Percentiles rank a stretch among this genome's conserved stretches.
phyloP scores from a whole-genome alignment of 1,140 invertebrate genomes.

The Drosophila auraria region DNA sequence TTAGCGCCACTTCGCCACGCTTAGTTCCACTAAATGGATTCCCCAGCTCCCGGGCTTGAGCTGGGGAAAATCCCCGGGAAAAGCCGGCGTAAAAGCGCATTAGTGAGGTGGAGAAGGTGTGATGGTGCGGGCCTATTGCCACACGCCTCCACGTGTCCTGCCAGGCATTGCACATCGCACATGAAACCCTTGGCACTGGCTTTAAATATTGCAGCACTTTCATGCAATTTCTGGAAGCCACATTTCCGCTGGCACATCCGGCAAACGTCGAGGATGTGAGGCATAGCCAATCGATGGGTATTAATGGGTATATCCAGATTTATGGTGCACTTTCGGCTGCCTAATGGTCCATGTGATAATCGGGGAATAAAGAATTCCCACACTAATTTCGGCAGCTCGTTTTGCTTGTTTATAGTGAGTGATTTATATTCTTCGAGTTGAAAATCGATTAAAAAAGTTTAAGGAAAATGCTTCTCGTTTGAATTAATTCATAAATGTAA shows the following conservation, averaged over 20 bases:
- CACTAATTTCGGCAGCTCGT: background rate
- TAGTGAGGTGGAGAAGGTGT: constrained; percentile 38
- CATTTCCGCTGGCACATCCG: constrained; percentile 59
- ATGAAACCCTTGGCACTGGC: constrained; percentile 6
- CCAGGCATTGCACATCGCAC: constrained; percentile 3
- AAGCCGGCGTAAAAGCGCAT: constrained; percentile 40
- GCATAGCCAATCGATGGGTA: constrained; percentile 15
- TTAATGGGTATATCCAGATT: constrained; percentile 31
- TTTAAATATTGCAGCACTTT: constrained; percentile 60
- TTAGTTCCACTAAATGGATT: constrained; percentile 27
- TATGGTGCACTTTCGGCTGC: constrained; percentile 9
- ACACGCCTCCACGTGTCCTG: constrained; percentile 30
- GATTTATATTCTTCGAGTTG: background rate
- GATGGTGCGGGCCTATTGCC: constrained; percentile 34
- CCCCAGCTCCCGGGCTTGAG: constrained; percentile 20
- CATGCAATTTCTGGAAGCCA: constrained; percentile 54
- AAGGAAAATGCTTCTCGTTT: background rate
- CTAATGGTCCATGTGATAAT: constrained; percentile 17
- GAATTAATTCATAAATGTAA: background rate
- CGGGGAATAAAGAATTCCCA: background rate
- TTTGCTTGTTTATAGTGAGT: background rate
- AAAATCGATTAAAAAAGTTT: background rate
- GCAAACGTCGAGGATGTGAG: constrained; percentile 6
- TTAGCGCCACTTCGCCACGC: constrained; percentile 29
- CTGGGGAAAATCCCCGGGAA: constrained; percentile 23